Percentiles rank a stretch among this genome's conserved stretches.
These are phyloP conservation scores for Catostomus latipinnis DNA, from an alignment of 2,797 vertebrate genomes.

Conservation along the genomic window DNA sequence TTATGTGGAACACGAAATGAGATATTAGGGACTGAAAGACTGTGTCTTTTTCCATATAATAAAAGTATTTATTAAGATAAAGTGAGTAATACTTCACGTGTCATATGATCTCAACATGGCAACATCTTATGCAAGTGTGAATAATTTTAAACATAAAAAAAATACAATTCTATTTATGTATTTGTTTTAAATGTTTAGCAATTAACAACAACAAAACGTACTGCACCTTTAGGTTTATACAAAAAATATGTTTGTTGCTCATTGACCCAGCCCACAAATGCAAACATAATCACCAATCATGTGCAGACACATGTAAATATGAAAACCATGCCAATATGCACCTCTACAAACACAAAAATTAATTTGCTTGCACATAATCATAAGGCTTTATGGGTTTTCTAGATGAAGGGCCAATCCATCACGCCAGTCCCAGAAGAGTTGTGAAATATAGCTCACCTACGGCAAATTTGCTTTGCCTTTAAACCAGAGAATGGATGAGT, in stretches of 20 bases:
- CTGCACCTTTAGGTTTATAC: not conserved
- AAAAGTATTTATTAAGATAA: too few species aligned
- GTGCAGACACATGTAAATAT: constrained; percentile 20
- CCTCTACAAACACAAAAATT: constrained; percentile 40
- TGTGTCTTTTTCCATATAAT: too few species aligned
- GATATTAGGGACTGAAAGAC: too few species aligned
- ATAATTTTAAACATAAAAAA: too few species aligned
- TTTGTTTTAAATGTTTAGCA: too few species aligned
- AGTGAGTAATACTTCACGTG: too few species aligned
- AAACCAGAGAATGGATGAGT: constrained; percentile 37
- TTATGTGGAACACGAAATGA: too few species aligned
- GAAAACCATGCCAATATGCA: not conserved
- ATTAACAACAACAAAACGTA: too few species aligned
- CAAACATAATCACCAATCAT: not conserved
- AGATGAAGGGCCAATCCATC: constrained; percentile 55
- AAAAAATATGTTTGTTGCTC: not conserved
- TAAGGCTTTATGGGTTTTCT: constrained; percentile 49
- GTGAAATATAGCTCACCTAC: constrained; percentile 46
- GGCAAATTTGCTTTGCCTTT: constrained; percentile 48
- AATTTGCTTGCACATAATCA: constrained; percentile 38
- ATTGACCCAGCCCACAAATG: not conserved
- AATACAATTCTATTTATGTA: too few species aligned
- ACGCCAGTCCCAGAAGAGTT: constrained; percentile 48
- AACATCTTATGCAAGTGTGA: too few species aligned
- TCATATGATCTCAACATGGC: too few species aligned